phyloP scores from a whole-genome alignment of 2,113 vertebrate genomes.

The Tinamus guttatus region DNA sequence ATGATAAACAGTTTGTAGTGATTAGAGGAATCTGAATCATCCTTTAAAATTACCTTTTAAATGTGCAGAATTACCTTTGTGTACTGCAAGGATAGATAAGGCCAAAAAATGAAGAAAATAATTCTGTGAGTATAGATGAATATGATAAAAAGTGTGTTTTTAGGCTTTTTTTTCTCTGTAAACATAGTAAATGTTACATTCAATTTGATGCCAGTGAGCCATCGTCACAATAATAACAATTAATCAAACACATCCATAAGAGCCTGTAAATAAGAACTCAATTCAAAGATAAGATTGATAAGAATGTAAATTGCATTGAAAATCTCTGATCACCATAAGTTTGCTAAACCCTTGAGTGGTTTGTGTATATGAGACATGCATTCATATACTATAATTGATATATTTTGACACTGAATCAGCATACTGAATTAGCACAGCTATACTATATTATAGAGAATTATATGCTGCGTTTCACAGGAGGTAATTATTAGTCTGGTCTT shows the following conservation, averaged over 20 bases:
- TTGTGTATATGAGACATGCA: fast-evolving
- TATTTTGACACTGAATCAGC: background rate
- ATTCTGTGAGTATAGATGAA: background rate
- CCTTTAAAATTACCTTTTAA: too few relatives aligned
- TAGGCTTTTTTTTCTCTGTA: too few relatives aligned
- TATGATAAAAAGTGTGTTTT: background rate
- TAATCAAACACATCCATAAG: background rate
- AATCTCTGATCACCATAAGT: background rate
- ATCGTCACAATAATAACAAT: background rate
- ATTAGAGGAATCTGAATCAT: background rate
- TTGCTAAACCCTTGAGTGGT: background rate
- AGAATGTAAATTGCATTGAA: background rate
- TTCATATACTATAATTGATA: background rate
- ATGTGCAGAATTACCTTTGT: background rate
- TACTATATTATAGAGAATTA: background rate
- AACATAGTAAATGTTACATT: background rate
- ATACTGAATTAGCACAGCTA: background rate
- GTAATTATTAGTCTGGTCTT: background rate
- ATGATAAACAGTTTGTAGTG: background rate
- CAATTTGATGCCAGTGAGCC: background rate
- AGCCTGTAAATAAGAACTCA: background rate
- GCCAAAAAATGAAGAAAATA: background rate
- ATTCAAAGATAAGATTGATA: background rate
- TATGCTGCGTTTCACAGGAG: background rate
- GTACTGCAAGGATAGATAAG: background rate